Evolutionary conservation across 1,140 invertebrate species (phyloP), one percentile per base, ranked within the genome.

Genomic region (Zaprionus kolodkinae): DNA sequence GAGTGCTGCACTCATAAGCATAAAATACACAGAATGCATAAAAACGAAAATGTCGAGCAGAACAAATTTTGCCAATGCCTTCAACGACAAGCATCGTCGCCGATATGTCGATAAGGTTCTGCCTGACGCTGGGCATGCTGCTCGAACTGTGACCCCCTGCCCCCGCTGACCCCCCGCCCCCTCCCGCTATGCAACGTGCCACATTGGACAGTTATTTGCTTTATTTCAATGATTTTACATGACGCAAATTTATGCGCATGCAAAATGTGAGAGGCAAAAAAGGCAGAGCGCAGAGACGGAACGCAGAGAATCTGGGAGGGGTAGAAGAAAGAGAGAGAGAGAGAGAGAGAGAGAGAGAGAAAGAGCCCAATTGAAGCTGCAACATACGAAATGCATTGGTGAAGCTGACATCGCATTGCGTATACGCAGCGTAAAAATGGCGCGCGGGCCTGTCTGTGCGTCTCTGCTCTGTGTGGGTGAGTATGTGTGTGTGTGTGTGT

Each of bases 211-310:
- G 78, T 80, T 88, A 88, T 88, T 89, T 84, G 84, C 84, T 88
- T 84, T 88, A 88, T 89, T 80, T 85, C 68, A 78, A 84, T 89
- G 85, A 88, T 89, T 89, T 80, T 78, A 89, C 84, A 84, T 89
- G 84, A 80, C 85, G 70, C 78, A 88, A 88, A 80, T 82, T 82
- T 86, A 87, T 86, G 83, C 76, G 81, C 72, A 81, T 81, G 78
- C 74, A 78, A 12, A 35, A 54, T 36, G 11, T 13, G 33, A 50
- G 33, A 50, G 40, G 40, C 38, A 55, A 55, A 55, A 55, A 33
- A 36, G 21, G 40, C 69, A 57, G 36, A 68, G 11, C 5, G 50
- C 21, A 21, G 21, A 21, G 21, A 21, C 21, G 21, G 21, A 21
- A 21, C 1, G n/a, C n/a, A 21, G 21, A 21, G 21, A 21, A 21